Evolutionary conservation across 1,140 invertebrate genomes (phyloP), one percentile per base, ranked within the genome.

Genomic region (Lerema accius): DNA sequence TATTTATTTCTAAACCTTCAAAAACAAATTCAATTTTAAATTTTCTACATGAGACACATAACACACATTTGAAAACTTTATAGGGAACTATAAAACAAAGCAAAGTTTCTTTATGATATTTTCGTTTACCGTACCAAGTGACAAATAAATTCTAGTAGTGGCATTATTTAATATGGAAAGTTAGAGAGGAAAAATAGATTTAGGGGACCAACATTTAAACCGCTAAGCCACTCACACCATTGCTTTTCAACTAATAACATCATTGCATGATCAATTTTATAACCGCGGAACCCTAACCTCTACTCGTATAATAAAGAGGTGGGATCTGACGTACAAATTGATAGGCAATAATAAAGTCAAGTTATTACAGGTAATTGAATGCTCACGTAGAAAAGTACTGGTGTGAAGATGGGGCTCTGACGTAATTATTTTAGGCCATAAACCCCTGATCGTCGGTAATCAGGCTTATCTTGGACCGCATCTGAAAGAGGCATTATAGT

Each of bases 321-420:
- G 65, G 71, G 64, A 48, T 63, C 55, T 65, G 71, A 77, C 72
- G 67, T 62, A 78, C 76, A 80, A 80, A 82, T 83, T 83, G 74
- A 80, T 80, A 79, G 73, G 63, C 74, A 76, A 77, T 76, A 68
- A 73, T 72, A 73, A 56, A 74, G 59, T 65, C 65, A 61, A 71
- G 73, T 82, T 80, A 85, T 83, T 83, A 82, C 71, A 65, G 13
- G 68, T 85, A 83, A 85, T 85, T 85, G 82, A 85, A 85, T 79
- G 70, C 60, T 76, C 73, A 78, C 80, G 78, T 62, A 65, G 37
- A 71, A 70, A 78, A 79, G 69, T 72, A 59, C 69, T 73, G 63
- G 59, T 67, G 59, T 66, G 65, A 71, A 67, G 58, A 66, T 55
- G 50, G 49, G 66, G 63, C 68, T 67, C 17, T 58, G 63, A 58